Evolutionary conservation across 1,140 invertebrate species (phyloP).

Genomic region (Paraescarpia echinospica): DNA sequence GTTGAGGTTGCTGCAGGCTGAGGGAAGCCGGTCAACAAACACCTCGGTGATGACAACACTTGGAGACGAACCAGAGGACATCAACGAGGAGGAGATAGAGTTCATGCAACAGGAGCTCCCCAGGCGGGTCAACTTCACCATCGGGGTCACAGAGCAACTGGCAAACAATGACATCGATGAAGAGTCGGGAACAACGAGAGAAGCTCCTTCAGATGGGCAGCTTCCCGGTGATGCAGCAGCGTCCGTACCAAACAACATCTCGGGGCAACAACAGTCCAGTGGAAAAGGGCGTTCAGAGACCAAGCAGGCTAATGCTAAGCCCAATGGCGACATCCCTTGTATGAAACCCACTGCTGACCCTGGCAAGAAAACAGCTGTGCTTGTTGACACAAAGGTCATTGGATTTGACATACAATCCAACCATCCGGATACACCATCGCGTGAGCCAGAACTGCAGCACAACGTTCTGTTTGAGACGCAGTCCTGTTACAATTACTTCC

Average conservation of each 20-base stretch:
- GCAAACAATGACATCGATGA: neutral
- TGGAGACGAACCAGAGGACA: neutral
- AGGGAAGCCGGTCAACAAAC: neutral
- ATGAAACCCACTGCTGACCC: neutral
- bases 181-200: neutral
- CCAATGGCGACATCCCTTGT: neutral
- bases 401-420: neutral
- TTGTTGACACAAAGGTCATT: slow-evolving; percentile 1
- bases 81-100: neutral
- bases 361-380: neutral
- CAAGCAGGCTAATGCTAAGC: neutral
- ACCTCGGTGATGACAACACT: neutral
- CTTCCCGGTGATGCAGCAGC: neutral
- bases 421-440: neutral
- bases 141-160: neutral
- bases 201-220: neutral
- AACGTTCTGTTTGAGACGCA: neutral
- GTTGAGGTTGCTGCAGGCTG: neutral
- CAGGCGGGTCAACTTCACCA: neutral
- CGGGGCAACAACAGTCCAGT: neutral
- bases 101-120: neutral
- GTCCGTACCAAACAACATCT: neutral
- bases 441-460: neutral
- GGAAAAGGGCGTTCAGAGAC: neutral
- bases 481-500: neutral